Evolutionary conservation across 2,113 vertebrate species (phyloP).

Genomic region (Phaethon lepturus): DNA sequence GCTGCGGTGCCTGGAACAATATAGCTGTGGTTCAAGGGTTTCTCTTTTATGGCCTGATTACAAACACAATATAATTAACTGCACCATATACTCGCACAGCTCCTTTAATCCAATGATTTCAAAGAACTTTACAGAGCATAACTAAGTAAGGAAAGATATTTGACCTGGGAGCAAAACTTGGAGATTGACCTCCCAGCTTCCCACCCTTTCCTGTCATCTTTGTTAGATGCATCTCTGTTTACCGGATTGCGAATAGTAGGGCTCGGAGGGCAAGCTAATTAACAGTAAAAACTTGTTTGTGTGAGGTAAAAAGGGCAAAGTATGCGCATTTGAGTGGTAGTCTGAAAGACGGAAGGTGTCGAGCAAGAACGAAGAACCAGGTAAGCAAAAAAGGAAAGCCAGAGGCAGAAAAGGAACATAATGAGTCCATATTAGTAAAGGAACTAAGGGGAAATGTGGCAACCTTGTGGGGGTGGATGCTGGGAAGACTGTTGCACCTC

Average conservation of each 20-base stretch:
- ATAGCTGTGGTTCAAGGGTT: slow-evolving; percentile 12
- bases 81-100: not conserved
- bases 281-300: not conserved
- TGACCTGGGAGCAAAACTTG: not conserved
- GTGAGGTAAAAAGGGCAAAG: not conserved
- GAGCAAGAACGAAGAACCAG: not conserved
- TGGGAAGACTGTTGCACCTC: accelerated
- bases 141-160: not conserved
- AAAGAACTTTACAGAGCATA: not conserved
- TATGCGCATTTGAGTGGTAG: not conserved
- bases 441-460: not conserved
- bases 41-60: slow-evolving; percentile 25
- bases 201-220: not conserved
- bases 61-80: slow-evolving; percentile 9
- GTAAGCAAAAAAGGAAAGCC: not conserved
- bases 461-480: not conserved
- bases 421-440: not conserved
- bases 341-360: not conserved
- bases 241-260: not conserved
- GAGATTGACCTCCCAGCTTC: not conserved
- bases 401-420: not conserved
- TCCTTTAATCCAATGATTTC: not conserved
- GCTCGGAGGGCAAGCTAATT: not conserved
- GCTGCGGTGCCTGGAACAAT: not conserved
- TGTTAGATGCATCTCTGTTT: not conserved